Evolutionary conservation across 2,888 invertebrate genomes (phyloP), one percentile per base, ranked within the genome.

Genomic region (Pachydiplax longipennis): DNA sequence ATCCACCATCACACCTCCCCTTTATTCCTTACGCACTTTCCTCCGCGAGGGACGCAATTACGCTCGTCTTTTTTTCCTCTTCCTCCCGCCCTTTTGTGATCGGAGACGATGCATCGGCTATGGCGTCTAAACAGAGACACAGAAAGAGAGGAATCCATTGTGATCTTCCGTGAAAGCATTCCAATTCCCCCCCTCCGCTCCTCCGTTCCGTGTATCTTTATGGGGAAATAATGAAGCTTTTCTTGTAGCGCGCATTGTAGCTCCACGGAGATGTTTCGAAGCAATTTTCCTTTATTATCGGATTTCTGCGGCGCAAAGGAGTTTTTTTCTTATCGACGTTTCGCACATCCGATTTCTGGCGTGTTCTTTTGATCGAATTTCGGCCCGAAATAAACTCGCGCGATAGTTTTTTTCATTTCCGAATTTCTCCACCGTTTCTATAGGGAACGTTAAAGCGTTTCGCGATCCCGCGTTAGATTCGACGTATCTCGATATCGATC

Each of bases 1-100:
- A 90, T 91, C 91, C 91, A 90, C 61, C 91, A 91, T 91, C 91
- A 73, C 87, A 87, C 90, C 61, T 48, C 73, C 65, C 37, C 65
- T 65, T 48, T 80, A n/a, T 82, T 37, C n/a, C 65, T 61, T 90
- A 80, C 90, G 58, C 73, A 31, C 31, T 18, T 73, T 18, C 25
- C 0, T 15, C 8, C 65, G n/a, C 25, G n/a, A 35, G 65, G 58
- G 53, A 87, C 87, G 87, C 87, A 87, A 87, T 87, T 65, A 87
- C 65, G 87, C 37, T 65, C 37, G 61, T 37, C 10, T 18, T 22
- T 61, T 61, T 73, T 87, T 87, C 18, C 31, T 6, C 15, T 6
- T 58, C 12, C 58, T 15, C 58, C n/a, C n/a, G n/a, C n/a, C 83
- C 83, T 8, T 61, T 73, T 31, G 73, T 61, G 87, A 87, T 87